Percentiles rank a stretch among this genome's conserved stretches.
Evolutionary conservation across 2,113 vertebrate genomes (phyloP).

Genomic region (Copsychus sechellarum): DNA sequence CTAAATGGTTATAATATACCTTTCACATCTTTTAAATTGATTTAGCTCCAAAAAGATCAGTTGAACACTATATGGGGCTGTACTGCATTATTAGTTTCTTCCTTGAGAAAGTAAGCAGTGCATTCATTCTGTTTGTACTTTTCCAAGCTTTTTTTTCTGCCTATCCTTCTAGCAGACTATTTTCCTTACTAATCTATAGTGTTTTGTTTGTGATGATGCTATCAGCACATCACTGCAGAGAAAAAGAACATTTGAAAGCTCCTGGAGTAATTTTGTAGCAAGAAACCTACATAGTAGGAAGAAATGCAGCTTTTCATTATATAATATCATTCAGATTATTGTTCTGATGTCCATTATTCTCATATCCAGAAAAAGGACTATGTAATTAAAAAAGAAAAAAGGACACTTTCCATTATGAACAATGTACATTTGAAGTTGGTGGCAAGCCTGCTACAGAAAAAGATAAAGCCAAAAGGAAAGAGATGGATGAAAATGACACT

Average conservation of each 20-base stretch:
- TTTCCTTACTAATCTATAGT: neutral
- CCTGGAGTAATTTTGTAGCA: neutral
- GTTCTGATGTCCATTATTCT: neutral
- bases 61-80: neutral
- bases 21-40: slow-evolving; percentile 53
- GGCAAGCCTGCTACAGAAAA: neutral
- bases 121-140: neutral
- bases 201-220: neutral
- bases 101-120: neutral
- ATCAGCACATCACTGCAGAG: neutral
- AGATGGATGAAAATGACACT: slow-evolving; percentile 6
- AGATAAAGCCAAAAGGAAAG: neutral
- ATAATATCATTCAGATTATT: neutral
- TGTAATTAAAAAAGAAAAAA: neutral
- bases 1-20: slow-evolving; percentile 57
- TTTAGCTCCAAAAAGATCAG: slow-evolving; percentile 32
- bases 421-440: neutral
- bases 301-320: neutral
- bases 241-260: neutral
- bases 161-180: neutral
- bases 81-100: neutral
- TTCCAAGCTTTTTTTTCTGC: neutral
- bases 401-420: neutral
- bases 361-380: neutral
- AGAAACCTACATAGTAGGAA: neutral